Evolutionary conservation across 2,113 vertebrate genomes (phyloP).

Genomic region (Isurus oxyrinchus): DNA sequence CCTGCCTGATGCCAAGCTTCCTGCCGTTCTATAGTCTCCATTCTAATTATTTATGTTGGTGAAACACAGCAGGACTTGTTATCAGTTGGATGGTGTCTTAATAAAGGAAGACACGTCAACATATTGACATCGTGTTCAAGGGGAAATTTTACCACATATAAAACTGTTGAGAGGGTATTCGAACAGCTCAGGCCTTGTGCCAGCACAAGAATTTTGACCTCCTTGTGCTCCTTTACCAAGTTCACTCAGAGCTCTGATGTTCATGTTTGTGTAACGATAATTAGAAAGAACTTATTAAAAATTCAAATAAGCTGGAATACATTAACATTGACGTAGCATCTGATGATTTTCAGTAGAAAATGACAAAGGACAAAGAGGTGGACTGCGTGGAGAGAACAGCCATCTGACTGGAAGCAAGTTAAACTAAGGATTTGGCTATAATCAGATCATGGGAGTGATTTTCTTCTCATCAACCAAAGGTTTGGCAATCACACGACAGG

Average conservation of each 20-base stretch:
- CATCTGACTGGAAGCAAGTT: constrained; percentile 21
- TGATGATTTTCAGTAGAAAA: constrained; percentile 61
- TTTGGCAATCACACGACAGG: constrained; percentile 23
- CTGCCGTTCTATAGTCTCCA: constrained; percentile 94
- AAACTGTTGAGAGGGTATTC: constrained; percentile 44
- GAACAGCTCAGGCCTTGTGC: constrained; percentile 64
- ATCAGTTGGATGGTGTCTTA: constrained; percentile 97
- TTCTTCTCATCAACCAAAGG: not conserved
- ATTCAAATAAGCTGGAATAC: constrained; percentile 91
- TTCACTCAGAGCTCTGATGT: constrained; percentile 70
- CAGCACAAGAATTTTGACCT: constrained; percentile 68
- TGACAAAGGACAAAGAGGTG: constrained; percentile 68
- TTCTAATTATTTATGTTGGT: constrained; percentile 99
- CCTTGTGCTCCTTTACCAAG: constrained; percentile 71
- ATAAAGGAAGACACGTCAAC: constrained; percentile 97
- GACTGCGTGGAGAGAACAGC: constrained; percentile 40
- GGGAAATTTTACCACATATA: constrained; percentile 72
- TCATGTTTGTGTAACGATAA: constrained; percentile 79
- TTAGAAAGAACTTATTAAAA: constrained; percentile 94
- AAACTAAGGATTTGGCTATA: not conserved
- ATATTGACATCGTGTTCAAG: constrained; percentile 99
- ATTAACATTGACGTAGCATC: constrained; percentile 78
- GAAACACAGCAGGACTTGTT: constrained; percentile 99
- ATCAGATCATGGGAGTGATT: constrained; percentile 25
- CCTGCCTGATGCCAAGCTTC: constrained; percentile 98